Percentiles rank a stretch among this genome's conserved stretches.
Evolutionary conservation across 1,140 invertebrate species (phyloP).

Genomic region (Atta cephalotes): DNA sequence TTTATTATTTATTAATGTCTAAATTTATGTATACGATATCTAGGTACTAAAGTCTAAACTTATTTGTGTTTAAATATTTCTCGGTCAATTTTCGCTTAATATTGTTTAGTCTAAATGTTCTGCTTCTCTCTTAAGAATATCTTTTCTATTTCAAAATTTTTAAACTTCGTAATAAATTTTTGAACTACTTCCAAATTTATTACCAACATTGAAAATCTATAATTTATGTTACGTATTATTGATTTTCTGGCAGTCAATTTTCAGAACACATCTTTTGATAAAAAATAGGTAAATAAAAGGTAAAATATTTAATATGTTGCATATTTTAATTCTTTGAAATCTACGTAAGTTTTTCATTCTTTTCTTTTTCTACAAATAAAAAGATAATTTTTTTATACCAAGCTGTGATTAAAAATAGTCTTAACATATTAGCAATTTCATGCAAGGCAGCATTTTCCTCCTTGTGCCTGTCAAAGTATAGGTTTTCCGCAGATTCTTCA

Average conservation of each 20-base stretch:
- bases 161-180: background rate
- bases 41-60: background rate
- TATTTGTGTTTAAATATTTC: no score
- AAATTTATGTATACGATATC: background rate
- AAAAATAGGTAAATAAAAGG: background rate
- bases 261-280: background rate
- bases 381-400: background rate
- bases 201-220: no score
- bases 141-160: background rate
- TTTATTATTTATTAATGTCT: background rate
- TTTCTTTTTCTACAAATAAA: background rate
- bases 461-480: conserved; percentile 15
- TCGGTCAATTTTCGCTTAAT: no score
- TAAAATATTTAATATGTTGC: background rate
- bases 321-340: background rate
- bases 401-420: conserved; percentile 10
- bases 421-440: conserved; percentile 3
- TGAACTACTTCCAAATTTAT: background rate
- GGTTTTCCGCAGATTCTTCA: conserved; percentile 44
- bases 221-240: no score
- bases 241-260: no score
- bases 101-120: background rate
- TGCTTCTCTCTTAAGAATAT: background rate
- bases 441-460: background rate
- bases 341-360: background rate